Evolutionary conservation across 2,888 invertebrate species (phyloP).

Genomic region (Adelognathus sp.): DNA sequence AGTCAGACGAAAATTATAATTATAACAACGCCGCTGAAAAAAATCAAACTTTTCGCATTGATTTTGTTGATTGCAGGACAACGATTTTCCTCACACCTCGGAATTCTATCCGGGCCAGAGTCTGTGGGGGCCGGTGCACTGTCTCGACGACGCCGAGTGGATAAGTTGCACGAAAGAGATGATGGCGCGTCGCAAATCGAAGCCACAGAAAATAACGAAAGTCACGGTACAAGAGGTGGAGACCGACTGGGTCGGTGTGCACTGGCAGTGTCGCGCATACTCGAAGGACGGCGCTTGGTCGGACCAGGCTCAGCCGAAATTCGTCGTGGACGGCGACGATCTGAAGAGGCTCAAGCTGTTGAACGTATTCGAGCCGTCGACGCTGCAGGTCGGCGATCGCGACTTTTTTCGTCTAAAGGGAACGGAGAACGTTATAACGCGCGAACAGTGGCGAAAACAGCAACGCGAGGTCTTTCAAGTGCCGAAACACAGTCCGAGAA

Average conservation of each 20-base stretch:
- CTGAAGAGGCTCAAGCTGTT: constrained; percentile 91
- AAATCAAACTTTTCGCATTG: background rate
- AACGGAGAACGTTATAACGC: constrained; percentile 88
- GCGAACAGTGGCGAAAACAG: constrained; percentile 88
- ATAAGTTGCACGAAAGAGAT: constrained; percentile 89
- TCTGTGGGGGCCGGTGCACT: constrained; percentile 88
- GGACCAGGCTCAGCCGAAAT: constrained; percentile 86
- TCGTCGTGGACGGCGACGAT: constrained; percentile 88
- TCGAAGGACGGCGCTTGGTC: constrained; percentile 84
- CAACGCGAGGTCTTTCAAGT: constrained; percentile 78
- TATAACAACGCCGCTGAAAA: no score
- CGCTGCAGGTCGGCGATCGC: constrained; percentile 94
- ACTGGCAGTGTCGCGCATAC: constrained; percentile 92
- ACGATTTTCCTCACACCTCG: constrained; percentile 83
- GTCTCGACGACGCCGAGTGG: constrained; percentile 91
- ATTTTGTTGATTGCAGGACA: constrained; percentile 79
- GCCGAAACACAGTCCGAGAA: constrained; percentile 78
- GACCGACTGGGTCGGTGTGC: constrained; percentile 91
- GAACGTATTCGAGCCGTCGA: constrained; percentile 93
- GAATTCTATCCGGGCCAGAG: constrained; percentile 89
- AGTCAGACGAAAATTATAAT: no score
- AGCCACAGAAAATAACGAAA: constrained; percentile 80
- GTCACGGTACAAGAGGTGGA: constrained; percentile 92
- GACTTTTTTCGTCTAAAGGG: constrained; percentile 91
- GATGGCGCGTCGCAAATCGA: constrained; percentile 82